Evolutionary conservation across 2,797 vertebrate species (phyloP).

Genomic region (Spinus pinus): DNA sequence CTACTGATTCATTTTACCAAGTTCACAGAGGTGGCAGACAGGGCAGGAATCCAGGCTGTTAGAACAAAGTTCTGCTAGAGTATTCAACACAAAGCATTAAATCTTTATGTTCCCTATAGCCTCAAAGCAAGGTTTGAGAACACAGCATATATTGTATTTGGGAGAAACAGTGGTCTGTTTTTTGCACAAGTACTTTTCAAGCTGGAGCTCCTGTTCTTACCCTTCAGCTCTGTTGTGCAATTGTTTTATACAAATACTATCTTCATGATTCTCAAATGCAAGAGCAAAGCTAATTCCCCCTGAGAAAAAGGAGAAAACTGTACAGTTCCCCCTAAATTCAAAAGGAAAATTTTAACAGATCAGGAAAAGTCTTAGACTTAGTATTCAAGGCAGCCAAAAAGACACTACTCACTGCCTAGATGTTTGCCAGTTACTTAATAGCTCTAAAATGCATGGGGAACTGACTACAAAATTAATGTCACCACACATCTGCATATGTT

Average conservation of each 20-base stretch:
- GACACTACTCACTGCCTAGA: neutral
- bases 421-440: neutral
- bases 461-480: neutral
- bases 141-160: conserved; percentile 7
- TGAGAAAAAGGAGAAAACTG: neutral
- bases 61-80: neutral
- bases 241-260: neutral
- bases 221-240: neutral
- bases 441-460: neutral
- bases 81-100: conserved; percentile 28
- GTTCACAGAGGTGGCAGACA: conserved; percentile 61
- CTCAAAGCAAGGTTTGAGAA: neutral
- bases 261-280: neutral
- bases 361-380: neutral
- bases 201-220: neutral
- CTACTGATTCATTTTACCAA: conserved; percentile 40
- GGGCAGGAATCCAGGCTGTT: conserved; percentile 36
- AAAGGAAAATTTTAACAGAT: neutral
- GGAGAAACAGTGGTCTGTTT: neutral
- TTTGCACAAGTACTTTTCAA: neutral
- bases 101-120: neutral
- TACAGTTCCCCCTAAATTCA: neutral
- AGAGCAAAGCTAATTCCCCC: neutral
- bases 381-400: neutral
- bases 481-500: neutral